phyloP scores from a whole-genome alignment of 1,140 invertebrate species.

The Hetaerina americana region DNA sequence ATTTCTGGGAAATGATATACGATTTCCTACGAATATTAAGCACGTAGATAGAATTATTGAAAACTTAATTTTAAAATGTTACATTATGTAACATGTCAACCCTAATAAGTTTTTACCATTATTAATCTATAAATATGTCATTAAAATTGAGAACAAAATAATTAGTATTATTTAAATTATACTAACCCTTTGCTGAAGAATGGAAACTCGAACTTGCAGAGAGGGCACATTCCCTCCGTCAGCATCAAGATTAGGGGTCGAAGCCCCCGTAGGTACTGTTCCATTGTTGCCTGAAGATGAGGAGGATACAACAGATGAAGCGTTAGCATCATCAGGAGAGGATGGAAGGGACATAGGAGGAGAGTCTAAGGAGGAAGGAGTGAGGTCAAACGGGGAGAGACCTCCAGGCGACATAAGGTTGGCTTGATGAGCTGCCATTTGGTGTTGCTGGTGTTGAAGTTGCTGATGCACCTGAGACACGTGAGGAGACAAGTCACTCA shows the following conservation, averaged over 20 bases:
- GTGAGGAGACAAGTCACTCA: neutral
- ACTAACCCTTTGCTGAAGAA: constrained; percentile 76
- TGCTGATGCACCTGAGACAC: neutral
- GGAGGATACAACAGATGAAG: neutral
- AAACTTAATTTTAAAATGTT: too few species aligned
- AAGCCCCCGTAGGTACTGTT: neutral
- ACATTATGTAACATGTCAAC: too few species aligned
- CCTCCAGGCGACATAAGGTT: neutral
- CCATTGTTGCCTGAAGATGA: neutral
- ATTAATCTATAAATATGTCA: too few species aligned
- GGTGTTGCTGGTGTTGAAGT: constrained; percentile 26
- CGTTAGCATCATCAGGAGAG: constrained; percentile 27
- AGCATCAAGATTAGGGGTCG: neutral
- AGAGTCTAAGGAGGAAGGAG: constrained; percentile 46
- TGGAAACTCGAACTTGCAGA: constrained; percentile 55
- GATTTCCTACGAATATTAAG: too few species aligned
- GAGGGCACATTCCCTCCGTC: constrained; percentile 27
- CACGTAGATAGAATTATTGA: too few species aligned
- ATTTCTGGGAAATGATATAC: too few species aligned
- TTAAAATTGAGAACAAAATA: too few species aligned
- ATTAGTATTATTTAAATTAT: neutral
- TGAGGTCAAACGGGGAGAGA: neutral
- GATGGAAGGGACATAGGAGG: constrained; percentile 53
- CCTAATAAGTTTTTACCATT: too few species aligned
- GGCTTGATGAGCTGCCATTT: constrained; percentile 10